Conservation (phyloP, 2,797 vertebrate species). For the Sciurus carolinensis region DNA sequence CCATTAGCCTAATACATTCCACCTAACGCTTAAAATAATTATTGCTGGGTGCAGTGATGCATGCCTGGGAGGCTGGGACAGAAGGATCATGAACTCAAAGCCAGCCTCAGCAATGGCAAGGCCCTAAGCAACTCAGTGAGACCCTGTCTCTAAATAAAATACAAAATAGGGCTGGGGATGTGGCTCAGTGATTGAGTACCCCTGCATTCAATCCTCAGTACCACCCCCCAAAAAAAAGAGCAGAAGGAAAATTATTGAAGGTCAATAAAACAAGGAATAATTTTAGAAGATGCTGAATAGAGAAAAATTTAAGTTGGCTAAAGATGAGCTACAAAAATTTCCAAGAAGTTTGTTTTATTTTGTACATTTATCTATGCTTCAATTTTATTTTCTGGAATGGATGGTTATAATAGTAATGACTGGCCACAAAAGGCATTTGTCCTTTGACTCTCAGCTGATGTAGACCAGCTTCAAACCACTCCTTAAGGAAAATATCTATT, state of each 20-base stretch:
- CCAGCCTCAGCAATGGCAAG: too few species aligned
- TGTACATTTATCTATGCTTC: background rate
- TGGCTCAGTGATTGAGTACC: too few species aligned
- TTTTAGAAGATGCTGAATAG: slow-evolving; percentile 2
- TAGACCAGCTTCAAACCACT: background rate
- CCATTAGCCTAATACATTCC: background rate
- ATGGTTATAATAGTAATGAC: slow-evolving; percentile 35
- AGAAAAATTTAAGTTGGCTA: background rate
- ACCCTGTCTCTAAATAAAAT: too few species aligned
- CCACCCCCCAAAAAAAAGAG: too few species aligned
- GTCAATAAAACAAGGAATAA: background rate
- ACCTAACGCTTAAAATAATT: background rate
- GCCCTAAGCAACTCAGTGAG: too few species aligned
- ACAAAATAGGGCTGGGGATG: too few species aligned
- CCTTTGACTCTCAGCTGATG: background rate
- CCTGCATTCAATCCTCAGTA: too few species aligned
- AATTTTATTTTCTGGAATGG: background rate
- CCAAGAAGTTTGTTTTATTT: background rate
- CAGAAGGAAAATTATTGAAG: background rate
- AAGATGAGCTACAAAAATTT: background rate
- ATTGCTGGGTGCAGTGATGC: background rate
- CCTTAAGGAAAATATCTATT: background rate
- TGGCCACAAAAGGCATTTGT: background rate
- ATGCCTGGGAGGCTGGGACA: too few species aligned
- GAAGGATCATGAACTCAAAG: too few species aligned